These are phyloP conservation scores for Drosophila kuntzei DNA, from an alignment of 2,888 invertebrate genomes.

Conservation along the genomic window DNA sequence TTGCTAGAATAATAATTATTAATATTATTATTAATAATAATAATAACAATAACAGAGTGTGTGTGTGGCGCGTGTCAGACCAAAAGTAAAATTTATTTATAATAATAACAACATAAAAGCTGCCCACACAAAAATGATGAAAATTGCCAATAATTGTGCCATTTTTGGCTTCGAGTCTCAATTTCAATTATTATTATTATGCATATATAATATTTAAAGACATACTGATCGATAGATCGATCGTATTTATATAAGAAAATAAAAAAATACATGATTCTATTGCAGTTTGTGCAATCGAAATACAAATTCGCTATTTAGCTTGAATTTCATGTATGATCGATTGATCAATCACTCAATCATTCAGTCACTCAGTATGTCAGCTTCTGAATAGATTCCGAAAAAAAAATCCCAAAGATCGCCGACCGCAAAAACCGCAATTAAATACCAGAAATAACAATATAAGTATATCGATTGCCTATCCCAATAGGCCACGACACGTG, in stretches of 20 bases:
- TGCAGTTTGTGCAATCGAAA: slow-evolving; percentile 4
- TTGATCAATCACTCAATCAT: not conserved
- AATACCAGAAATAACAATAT: slow-evolving; percentile 42
- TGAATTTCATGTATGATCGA: slow-evolving; percentile 5
- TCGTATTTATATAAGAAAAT: not conserved
- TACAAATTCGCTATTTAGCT: slow-evolving; percentile 15
- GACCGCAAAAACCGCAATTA: slow-evolving; percentile 42
- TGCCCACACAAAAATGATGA: slow-evolving; percentile 9
- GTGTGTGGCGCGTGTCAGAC: slow-evolving; percentile 23
- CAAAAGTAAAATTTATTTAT: slow-evolving; percentile 16
- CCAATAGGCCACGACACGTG: slow-evolving; percentile 25
- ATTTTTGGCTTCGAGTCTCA: slow-evolving; percentile 9
- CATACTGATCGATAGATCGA: not conserved
- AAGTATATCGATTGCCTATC: slow-evolving; percentile 11
- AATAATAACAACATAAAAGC: slow-evolving; percentile 7
- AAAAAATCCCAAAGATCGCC: slow-evolving; percentile 23
- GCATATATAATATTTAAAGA: slow-evolving; percentile 2
- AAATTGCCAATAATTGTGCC: slow-evolving; percentile 29
- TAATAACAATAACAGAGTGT: not conserved
- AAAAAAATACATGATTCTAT: not conserved
- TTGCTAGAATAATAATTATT: slow-evolving; percentile 7
- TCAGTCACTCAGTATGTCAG: not conserved
- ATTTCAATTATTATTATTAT: slow-evolving; percentile 8
- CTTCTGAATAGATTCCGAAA: not conserved
- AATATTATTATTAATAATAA: slow-evolving; percentile 4